Base-by-base conservation (phyloP, 2,113 vertebrate genomes). In the Dipodomys ordii region DNA sequence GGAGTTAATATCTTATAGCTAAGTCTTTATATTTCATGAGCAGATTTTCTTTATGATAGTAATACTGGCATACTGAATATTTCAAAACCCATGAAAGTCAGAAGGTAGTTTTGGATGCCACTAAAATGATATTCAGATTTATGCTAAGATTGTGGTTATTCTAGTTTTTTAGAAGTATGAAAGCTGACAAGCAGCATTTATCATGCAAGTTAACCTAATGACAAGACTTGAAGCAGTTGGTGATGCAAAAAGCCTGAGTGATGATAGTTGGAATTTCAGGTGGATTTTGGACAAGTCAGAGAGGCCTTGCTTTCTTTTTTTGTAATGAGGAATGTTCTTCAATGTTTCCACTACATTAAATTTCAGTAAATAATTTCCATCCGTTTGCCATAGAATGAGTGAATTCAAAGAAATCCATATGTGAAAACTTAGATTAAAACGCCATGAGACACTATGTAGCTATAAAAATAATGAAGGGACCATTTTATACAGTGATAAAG, bases 81-180 rank as follows among this genome's bases (percentile, higher is more conserved):
- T 96, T 96, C 79, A 71, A 88, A 92, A 86, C 62, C n/a, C 32
- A 90, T 95, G 78, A 88, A 87, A 92, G 79, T 92, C 92, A 92
- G 60, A 92, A 88, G 69, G 71, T 88, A 83, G 53, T 91, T 92
- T 91, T 72, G 85, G 74, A 90, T 88, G 89, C 27, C 64, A 62
- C 88, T 95, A 90, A 92, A 96, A 92, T 92, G 4, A 62, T 90
- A 93, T 86, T 95, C 60, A 93, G 72, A 92, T 92, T 92, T 84
- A 92, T 96, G 91, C 71, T 74, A 86, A 94, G 92, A 46, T 88
- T 90, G 53, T 79, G 85, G 44, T 12, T 57, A 84, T 79, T 94
- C 49, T 76, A 71, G 49, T 88, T 94, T 67, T 60, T 95, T 67
- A 89, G 76, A 86, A 74, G 22, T 46, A 83, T 92, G 92, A 77